Evolutionary conservation across 2,797 vertebrate genomes (phyloP), one percentile per base, ranked within the genome.

Genomic region (Pangasius krempfi): DNA sequence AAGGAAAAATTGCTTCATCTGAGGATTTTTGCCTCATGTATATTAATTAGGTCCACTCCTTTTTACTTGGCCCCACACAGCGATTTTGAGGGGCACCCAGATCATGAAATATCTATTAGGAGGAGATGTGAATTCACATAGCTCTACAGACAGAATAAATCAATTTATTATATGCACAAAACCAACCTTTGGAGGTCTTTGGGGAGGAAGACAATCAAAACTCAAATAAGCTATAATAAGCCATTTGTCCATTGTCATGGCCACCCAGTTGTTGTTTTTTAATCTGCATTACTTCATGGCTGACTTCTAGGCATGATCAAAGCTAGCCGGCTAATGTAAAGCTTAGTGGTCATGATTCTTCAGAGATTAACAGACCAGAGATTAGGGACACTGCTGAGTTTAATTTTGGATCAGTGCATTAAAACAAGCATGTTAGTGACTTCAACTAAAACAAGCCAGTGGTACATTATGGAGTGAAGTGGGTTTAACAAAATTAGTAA

Each of bases 231-330:
- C 37, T 16, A 50, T 52, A 75, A 75, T 37, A 85, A 56, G n/a
- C 58, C 81, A 78, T 62, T n/a, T 47, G 33, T 83, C 85, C 56
- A 44, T 76, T 82, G 90, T 90, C 78, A 33, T 86, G 92, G 93
- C 88, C 93, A 92, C 90, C 1, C 9, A 50, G 22, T 47, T 47
- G 4, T 22, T 40, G 5, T 30, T 30, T 72, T 37, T 66, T 50
- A 13, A 44, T 47, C 70, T 72, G 70, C 8, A 37, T 5, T 37
- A 81, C 4, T 60, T 44, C 12, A 25, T 27, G 37, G 25, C 33
- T 60, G 56, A 64, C 30, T 5, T 44, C 56, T 27, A 22, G 0
- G 9, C 33, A 44, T 73, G 18, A 25, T 25, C 18, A 22, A 73
- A 72, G 68, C 16, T 72, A 72, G 68, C 6, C 7, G 8, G 22